Evolutionary conservation across 2,797 vertebrate genomes (phyloP).

Genomic region (Eurystomus glaucurus): DNA sequence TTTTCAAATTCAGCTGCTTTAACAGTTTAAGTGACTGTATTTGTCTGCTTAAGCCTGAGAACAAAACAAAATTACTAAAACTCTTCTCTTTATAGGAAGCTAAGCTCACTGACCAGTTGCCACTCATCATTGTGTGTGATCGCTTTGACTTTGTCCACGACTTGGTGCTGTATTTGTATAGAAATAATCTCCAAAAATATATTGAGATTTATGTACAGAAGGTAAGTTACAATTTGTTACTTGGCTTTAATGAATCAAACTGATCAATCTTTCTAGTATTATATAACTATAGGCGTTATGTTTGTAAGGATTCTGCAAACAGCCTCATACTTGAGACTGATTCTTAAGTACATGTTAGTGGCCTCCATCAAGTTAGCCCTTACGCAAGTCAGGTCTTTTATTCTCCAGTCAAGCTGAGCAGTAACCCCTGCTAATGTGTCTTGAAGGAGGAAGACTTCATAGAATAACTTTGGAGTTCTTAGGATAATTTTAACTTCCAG

Average conservation of each 20-base stretch:
- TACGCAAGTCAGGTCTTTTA: not conserved
- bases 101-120: constrained; percentile 98
- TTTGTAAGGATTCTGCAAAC: not conserved
- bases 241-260: not conserved
- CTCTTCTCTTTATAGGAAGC: constrained; percentile 90
- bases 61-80: constrained; percentile 18
- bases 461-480: not conserved
- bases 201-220: constrained; percentile 99
- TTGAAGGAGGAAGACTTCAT: not conserved
- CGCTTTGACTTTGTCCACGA: constrained; percentile 99
- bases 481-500: not conserved
- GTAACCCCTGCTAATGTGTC: not conserved
- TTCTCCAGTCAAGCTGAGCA: not conserved
- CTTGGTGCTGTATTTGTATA: constrained; percentile 97
- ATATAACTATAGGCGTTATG: accelerated
- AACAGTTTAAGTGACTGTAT: constrained; percentile 48
- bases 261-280: not conserved
- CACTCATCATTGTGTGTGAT: constrained; percentile 98
- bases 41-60: not conserved
- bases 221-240: constrained; percentile 79
- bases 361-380: not conserved
- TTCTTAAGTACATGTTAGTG: not conserved
- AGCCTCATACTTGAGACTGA: not conserved
- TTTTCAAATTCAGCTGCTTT: constrained; percentile 61
- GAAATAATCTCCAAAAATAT: constrained; percentile 99